Evolutionary conservation across 2,888 invertebrate genomes (phyloP).

Genomic region (Neuroscelio doddi): DNA sequence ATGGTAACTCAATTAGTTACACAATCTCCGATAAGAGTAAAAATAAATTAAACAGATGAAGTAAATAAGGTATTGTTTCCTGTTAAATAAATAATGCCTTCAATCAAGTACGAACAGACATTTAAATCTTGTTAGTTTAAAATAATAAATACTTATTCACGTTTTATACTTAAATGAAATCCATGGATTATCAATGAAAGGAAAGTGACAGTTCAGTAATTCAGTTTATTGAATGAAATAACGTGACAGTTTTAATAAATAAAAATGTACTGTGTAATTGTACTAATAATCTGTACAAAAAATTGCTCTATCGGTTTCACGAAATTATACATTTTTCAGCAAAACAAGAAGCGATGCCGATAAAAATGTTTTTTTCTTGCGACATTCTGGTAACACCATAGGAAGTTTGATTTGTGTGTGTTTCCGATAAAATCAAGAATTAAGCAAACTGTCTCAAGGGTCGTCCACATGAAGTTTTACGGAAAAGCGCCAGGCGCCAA

Average conservation of each 20-base stretch:
- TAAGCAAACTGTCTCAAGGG: slow-evolving; percentile 22
- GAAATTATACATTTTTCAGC: too few species aligned
- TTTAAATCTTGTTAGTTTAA: not conserved
- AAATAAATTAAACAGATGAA: too few species aligned
- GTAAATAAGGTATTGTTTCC: too few species aligned
- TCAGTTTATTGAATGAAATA: slow-evolving; percentile 2
- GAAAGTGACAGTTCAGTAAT: not conserved
- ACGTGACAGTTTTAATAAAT: slow-evolving; percentile 7
- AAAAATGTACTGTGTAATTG: too few species aligned
- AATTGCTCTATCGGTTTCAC: too few species aligned
- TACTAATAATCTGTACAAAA: too few species aligned
- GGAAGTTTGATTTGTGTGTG: slow-evolving; percentile 5
- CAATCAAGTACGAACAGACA: not conserved
- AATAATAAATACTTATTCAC: not conserved
- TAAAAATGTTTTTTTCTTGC: too few species aligned
- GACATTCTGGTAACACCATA: too few species aligned
- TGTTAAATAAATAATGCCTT: not conserved
- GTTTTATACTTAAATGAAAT: not conserved
- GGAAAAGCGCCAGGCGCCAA: slow-evolving; percentile 36
- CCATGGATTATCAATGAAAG: not conserved
- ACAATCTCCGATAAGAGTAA: too few species aligned
- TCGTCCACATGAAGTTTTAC: slow-evolving; percentile 27
- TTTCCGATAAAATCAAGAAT: slow-evolving; percentile 3
- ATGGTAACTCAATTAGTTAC: too few species aligned
- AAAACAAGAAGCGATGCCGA: too few species aligned